Base-by-base conservation (phyloP, 2,113 vertebrate genomes). In the Eulemur macaco region DNA sequence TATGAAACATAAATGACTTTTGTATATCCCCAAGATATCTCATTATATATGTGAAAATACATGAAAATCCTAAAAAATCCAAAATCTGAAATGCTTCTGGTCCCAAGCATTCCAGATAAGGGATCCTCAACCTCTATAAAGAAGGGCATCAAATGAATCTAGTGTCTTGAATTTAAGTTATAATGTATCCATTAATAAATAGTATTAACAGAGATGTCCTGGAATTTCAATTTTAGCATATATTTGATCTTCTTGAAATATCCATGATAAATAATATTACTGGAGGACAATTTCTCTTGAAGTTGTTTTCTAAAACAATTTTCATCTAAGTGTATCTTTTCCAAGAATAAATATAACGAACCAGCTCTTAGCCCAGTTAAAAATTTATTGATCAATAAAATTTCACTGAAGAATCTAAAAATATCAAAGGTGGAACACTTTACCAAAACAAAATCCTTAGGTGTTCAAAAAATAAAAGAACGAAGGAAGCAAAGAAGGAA, bases 401-500 rank as follows among this genome's bases (percentile, higher is more conserved):
- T 68, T 66, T 94, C n/a, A 83, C 60, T 39, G 1, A 56, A 45
- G 37, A 52, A 82, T 85, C 8, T n/a, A 68, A 17, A 91, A 89
- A 85, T 74, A 89, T n/a, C 5, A 23, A 66, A 6, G 9, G 34
- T 34, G 45, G 1, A 6, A 1, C 0, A 31, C 1, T 78, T 95
- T 50, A 31, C 20, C 3, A 37, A 23, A 66, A 42, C 29, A 66
- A 64, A 77, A 60, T n/a, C 0, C 12, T 63, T n/a, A 50, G 23
- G 3, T 93, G 42, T 58, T 84, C 7, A 27, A 39, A 58, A 56
- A 37, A 5, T 8, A 25, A 37, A 25, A 10, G 2, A 21, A 31
- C 8, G 8, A 20, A 34, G 27, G 8, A 4, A 25, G 20, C 50
- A 2, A 6, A 7, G 20, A 27, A 1, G 2, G 4, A 3, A 27